Conservation (phyloP, 2,888 invertebrate genomes). For the Tuberolachnus salignus region DNA sequence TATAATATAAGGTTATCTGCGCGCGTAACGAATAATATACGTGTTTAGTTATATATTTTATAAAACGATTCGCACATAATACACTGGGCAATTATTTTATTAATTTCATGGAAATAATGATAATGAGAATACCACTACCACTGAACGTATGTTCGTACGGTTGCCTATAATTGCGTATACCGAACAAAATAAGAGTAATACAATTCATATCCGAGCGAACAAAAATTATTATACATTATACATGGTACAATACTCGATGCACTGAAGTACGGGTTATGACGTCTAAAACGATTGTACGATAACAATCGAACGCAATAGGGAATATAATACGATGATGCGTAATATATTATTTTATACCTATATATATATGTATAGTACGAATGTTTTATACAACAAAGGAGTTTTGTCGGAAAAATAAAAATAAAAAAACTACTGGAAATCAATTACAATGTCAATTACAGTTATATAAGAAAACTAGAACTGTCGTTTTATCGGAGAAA, state of each 20-base stretch:
- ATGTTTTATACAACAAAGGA: too few species aligned
- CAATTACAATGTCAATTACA: neutral
- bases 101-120: too few species aligned
- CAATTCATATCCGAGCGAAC: neutral
- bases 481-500: too few species aligned
- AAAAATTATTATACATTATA: neutral
- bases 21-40: too few species aligned
- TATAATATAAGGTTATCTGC: too few species aligned
- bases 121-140: too few species aligned
- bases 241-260: neutral
- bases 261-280: neutral
- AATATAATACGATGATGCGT: neutral
- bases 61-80: too few species aligned
- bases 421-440: neutral
- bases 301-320: neutral
- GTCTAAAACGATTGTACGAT: conserved; percentile 19
- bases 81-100: too few species aligned
- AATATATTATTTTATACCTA: neutral
- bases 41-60: too few species aligned
- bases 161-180: neutral
- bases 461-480: too few species aligned
- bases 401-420: neutral
- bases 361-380: neutral
- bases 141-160: too few species aligned
- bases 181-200: neutral